Evolutionary conservation across 2,113 vertebrate genomes (phyloP), one percentile per base, ranked within the genome.

Genomic region (Rhegmatorhina hoffmannsi): DNA sequence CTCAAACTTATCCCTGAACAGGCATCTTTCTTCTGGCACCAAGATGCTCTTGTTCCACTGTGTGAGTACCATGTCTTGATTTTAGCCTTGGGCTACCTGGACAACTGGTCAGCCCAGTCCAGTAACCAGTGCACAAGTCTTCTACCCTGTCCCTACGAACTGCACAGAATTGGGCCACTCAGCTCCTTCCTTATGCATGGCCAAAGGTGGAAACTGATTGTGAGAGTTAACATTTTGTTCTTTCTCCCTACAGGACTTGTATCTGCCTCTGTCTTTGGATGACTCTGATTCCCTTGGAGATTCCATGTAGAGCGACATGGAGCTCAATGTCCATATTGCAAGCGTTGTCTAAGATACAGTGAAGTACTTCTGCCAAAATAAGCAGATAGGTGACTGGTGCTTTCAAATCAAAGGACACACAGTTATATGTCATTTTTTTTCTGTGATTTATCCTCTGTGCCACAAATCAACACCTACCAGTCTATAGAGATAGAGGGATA

Each of bases 261-360:
- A 99, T 96, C 98, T 99, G 98, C 99, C 99, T 63, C 98, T 99
- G 95, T 99, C 99, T 94, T 98, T 99, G 99, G 99, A 99, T 96
- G 99, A 99, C 59, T 99, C 99, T 0, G 99, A 99, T 85, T 99
- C 99, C 77, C 98, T 99, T 8, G 99, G 99, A 17, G 99, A 99
- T 93, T 99, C 99, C 56, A 99, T 99, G 99, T 99, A 99, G 98
- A 98, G 84, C 17, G 9, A 56, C 70, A 55, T 3, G 56, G 46
- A 72, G 66, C 49, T 75, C 33, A 23, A 69, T 66, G 95, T 92
- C 96, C 94, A 47, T 40, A 67, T 68, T 90, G 84, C 90, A 87
- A 93, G 92, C 84, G 87, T 94, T 94, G n/a, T 92, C 92, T 94
- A 87, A 95, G 77, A 93, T 86, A 72, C 50, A 91, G 95, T 95